phyloP scores from a whole-genome alignment of 2,888 invertebrate genomes.

The Apodemia hepburni region DNA sequence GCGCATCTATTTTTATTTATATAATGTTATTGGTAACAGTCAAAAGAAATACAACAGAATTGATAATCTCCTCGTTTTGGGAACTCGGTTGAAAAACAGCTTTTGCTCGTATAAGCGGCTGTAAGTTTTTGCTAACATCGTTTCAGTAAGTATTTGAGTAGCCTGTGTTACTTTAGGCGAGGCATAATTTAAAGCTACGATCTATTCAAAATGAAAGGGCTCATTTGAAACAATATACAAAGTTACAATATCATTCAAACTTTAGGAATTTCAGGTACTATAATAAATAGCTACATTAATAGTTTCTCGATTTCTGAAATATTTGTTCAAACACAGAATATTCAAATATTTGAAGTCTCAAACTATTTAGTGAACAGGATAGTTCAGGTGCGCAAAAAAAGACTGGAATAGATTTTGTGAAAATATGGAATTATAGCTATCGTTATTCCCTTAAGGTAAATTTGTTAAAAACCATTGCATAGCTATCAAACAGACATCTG shows the following conservation, averaged over 20 bases:
- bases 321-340: neutral
- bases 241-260: neutral
- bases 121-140: no score
- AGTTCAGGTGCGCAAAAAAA: neutral
- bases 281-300: conserved; percentile 6
- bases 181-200: neutral
- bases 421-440: neutral
- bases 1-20: no score
- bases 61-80: no score
- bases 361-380: neutral
- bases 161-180: neutral
- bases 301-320: neutral
- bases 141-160: no score
- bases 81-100: no score
- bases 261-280: conserved; percentile 7
- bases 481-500: no score
- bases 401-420: neutral
- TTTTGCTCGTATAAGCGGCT: no score
- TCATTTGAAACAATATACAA: neutral
- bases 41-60: no score
- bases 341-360: conserved; percentile 1
- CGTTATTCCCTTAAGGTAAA: no score
- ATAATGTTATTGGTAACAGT: no score
- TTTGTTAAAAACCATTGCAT: no score
- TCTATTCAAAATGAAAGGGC: neutral